phyloP scores from a whole-genome alignment of 2,797 vertebrate genomes.

The Lacerta bilineata region DNA sequence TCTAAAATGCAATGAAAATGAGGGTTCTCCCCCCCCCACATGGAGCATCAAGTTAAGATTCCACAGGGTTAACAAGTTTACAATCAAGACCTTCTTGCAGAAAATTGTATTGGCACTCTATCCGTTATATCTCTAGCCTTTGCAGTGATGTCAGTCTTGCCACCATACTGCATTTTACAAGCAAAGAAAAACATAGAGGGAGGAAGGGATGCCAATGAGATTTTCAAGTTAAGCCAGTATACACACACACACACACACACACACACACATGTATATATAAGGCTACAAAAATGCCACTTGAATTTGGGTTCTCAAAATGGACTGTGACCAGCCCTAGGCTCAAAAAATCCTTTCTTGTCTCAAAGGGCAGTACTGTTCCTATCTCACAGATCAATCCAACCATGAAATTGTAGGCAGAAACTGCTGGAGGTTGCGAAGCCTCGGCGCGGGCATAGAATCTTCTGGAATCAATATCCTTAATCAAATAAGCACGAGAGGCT shows the following conservation, averaged over 20 bases:
- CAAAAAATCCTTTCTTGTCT: not conserved
- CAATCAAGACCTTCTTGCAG: not conserved
- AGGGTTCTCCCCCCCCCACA: not conserved
- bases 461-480: not conserved
- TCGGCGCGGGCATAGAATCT: not conserved
- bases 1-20: not conserved
- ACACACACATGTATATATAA: not conserved
- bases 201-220: not conserved
- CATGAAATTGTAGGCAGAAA: not conserved
- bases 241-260: too few relatives aligned
- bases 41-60: not conserved
- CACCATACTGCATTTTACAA: not conserved
- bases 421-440: not conserved
- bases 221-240: not conserved
- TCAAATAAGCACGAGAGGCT: not conserved
- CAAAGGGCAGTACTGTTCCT: conserved; percentile 1
- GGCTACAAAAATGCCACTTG: not conserved
- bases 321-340: not conserved
- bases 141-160: not conserved
- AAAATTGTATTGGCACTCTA: not conserved
- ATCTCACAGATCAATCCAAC: conserved; percentile 9
- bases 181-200: not conserved
- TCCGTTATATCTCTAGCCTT: not conserved
- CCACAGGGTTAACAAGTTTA: not conserved
- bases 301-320: not conserved